Base-by-base conservation (phyloP, 2,113 vertebrate species). In the Boleophthalmus pectinirostris region DNA sequence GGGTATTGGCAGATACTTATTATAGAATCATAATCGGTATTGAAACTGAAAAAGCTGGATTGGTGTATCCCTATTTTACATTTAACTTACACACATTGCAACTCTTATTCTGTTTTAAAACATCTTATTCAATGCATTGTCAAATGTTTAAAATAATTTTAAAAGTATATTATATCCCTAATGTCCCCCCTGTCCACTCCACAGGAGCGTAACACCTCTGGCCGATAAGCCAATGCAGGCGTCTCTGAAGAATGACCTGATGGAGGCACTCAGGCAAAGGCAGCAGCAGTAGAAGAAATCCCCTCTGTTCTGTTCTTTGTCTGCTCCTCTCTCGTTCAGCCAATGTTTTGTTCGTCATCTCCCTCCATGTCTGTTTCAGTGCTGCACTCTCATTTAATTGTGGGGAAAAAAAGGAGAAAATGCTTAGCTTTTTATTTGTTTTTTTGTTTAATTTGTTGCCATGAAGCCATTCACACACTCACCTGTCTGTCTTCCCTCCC, bases 221-320 rank as follows among this genome's bases (percentile, higher is more conserved):
- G 95, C 94, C 71, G 98, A 98, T 93, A 96, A 95, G 94, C 95
- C 95, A 85, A 96, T 96, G 94, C 96, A 98, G 93, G 96, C 97
- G 90, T 96, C 96, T 92, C 95, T 99, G 85, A 97, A 94, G 95
- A 93, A 91, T 33, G 95, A 98, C 93, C 94, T 99, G 94, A 91
- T 97, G 94, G 93, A 94, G 91, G 97, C 96, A 74, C 93, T 99
- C 94, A 98, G 97, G 96, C 96, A 94, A 91, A 99, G 98, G 94
- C 96, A 98, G 75, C 94, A 96, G 82, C 95, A 93, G 92, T 98
- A 94, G 93, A 94, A 82, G 93, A 94, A 29, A 82, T 83, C 78
- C 72, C 78, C 84, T 69, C 70, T 75, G 80, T 58, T 70, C 58
- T 76, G 63, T 77, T 72, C 38, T 73, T 64, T 67, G 33, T 76